Base-by-base conservation (phyloP, 2,888 invertebrate genomes). In the Epistrophe eligans region DNA sequence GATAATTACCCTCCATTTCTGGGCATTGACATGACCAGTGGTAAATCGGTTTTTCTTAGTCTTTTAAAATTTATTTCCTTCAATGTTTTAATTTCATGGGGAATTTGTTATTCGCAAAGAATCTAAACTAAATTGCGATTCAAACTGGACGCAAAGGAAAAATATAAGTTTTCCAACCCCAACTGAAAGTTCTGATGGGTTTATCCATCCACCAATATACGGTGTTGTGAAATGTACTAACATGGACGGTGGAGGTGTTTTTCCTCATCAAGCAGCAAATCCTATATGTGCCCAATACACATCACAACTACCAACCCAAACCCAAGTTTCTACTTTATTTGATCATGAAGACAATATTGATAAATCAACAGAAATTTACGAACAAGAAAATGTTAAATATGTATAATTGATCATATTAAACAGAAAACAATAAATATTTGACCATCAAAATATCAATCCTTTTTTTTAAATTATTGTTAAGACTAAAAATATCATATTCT, bases 1-100 rank as follows among this genome's bases (percentile, higher is more conserved):
- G 96, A 97, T 92, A 96, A 95, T 91, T 98, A 98, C 38, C 98
- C 98, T 58, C 98, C 98, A 2, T 99, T 98, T 93, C 98, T 98
- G n/a, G 98, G 98, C 81, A 96, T 98, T 88, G 95, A 94, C 84
- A 92, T 92, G 88, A 92, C 92, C 92, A 50, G 91, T 91, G 92
- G 91, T 55, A 7, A 2, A 9, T 0, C 0, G 2, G 32, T 4
- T 48, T 48, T 17, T 0, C 3, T 48, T 48, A 4, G 17, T 48
- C 48, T 48, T 17, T 4, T 40, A 4, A 35, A n/a, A 24, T 24
- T 1, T 24, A 24, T 24, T 24, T 24, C 24, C 24, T 24, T 24
- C 3, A 24, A 24, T 24, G 24, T 24, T 24, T 24, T 24, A n/a
- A n/a, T n/a, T n/a, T n/a, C n/a, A n/a, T n/a, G n/a, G n/a, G n/a